phyloP scores from a whole-genome alignment of 2,113 vertebrate genomes.

The Etheostoma cragini region DNA sequence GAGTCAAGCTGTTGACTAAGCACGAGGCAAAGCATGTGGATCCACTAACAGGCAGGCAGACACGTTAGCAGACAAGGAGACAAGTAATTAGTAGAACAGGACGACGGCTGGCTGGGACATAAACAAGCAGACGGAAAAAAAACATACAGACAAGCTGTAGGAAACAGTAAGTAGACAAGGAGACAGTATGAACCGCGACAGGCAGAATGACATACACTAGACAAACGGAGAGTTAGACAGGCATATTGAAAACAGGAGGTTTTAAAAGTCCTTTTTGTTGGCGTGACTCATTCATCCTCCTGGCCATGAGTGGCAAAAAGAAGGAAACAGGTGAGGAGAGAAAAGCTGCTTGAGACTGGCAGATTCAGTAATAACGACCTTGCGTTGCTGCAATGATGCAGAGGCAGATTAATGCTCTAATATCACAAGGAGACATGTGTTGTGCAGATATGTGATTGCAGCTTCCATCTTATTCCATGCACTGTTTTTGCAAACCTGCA shows the following conservation, averaged over 20 bases:
- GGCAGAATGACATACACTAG: slow-evolving; percentile 12
- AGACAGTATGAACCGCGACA: not conserved
- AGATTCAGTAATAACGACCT: slow-evolving; percentile 22
- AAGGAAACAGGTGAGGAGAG: slow-evolving; percentile 46
- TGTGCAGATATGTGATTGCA: not conserved
- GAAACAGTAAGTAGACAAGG: not conserved
- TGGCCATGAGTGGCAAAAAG: slow-evolving; percentile 32
- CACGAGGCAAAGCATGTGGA: slow-evolving; percentile 23
- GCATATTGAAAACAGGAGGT: slow-evolving; percentile 26
- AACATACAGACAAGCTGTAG: not conserved
- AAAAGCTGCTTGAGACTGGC: slow-evolving; percentile 18
- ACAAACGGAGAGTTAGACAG: not conserved
- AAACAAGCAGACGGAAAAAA: slow-evolving; percentile 1
- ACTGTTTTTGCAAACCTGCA: not conserved
- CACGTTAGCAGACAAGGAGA: slow-evolving; percentile 37
- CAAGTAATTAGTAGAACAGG: slow-evolving; percentile 29
- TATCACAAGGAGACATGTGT: not conserved
- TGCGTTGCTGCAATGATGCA: slow-evolving; percentile 1
- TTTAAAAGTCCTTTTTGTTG: slow-evolving; percentile 32
- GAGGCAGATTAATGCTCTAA: slow-evolving; percentile 4
- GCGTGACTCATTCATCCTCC: slow-evolving; percentile 53
- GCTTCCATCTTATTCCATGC: slow-evolving; percentile 15
- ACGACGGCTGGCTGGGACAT: not conserved
- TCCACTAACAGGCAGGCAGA: slow-evolving; percentile 33
- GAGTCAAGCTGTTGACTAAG: slow-evolving; percentile 35